Conservation (phyloP, 2,113 vertebrate genomes). For the Leptobrachium leishanense region DNA sequence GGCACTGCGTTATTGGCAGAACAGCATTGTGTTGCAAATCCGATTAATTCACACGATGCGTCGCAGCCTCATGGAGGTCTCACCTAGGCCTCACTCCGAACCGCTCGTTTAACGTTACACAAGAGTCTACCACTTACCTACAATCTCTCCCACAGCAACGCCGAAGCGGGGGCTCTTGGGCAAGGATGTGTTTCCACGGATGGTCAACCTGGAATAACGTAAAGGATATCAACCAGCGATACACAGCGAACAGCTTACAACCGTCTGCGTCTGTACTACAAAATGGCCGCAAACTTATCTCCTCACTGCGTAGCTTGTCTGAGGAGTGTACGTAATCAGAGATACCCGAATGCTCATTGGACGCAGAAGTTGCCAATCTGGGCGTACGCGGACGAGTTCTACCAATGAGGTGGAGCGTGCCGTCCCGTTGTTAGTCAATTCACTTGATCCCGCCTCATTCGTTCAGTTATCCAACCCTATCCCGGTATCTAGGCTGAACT, state of each 20-base stretch:
- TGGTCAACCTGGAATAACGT: background rate
- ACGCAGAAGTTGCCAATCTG: background rate
- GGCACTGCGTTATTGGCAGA: background rate
- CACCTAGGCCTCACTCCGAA: background rate
- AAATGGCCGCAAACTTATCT: slow-evolving; percentile 19
- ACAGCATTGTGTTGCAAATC: slow-evolving; percentile 3
- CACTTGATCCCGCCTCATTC: background rate
- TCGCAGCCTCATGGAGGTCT: background rate
- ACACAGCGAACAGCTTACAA: background rate
- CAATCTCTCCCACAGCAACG: background rate
- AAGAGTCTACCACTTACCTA: slow-evolving; percentile 16
- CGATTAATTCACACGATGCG: background rate
- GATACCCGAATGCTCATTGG: slow-evolving; percentile 14
- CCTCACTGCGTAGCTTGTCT: slow-evolving; percentile 20
- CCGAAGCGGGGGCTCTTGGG: background rate
- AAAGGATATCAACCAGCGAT: background rate
- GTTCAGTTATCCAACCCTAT: background rate
- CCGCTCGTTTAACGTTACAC: background rate
- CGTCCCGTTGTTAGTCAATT: background rate
- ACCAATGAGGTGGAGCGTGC: slow-evolving; percentile 11
- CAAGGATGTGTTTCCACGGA: background rate
- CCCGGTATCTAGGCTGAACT: background rate
- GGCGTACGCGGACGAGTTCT: fast-evolving
- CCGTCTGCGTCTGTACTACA: slow-evolving; percentile 1
- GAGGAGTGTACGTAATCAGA: slow-evolving; percentile 10